Evolutionary conservation across 2,888 invertebrate species (phyloP), one percentile per base, ranked within the genome.

Genomic region (Drosophila imparisetae): DNA sequence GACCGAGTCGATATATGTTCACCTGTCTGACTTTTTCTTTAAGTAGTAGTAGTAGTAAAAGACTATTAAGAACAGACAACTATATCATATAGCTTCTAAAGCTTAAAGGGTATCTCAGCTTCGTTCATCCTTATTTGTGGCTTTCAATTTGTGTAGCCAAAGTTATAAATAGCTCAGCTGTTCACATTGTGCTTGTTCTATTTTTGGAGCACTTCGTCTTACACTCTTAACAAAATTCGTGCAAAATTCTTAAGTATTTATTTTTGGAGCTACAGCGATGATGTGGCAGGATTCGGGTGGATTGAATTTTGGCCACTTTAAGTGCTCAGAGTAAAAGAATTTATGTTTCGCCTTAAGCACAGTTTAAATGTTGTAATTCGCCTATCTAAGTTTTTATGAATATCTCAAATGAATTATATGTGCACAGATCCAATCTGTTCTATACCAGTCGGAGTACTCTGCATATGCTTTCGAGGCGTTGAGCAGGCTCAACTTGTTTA

Each of bases 401-500:
- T 29, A 38, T 40, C n/a, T 5, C 0, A 40, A 42, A 57, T 57
- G 30, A 42, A 21, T 57, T 57, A 30, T 30, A 18, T 21, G 21
- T 10, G 30, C 40, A 42, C 4, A 40, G 40, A 45, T 45, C 13
- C 10, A 30, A 40, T 18, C 36, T 18, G 30, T 21, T 21, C n/a
- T 7, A 52, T 32, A 21, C 32, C 29, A 2, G 0, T 24, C 7
- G n/a, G 18, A 11, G n/a, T 40, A 30, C 15, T 38, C 8, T 18
- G 29, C 34, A 49, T 32, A 34, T 50, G 27, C 29, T 21, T 29
- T 30, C 32, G 21, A 34, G 45, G 30, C 29, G 49, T 49, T 27
- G 48, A 10, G 48, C 27, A 11, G 24, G 15, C 45, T 45, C 45
- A 45, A 24, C 45, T 75, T 88, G 66, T 67, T 69, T 59, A 55